These are phyloP conservation scores for Pelvicachromis taeniatus DNA, from an alignment of 2,113 vertebrate species.

Conservation along the genomic window DNA sequence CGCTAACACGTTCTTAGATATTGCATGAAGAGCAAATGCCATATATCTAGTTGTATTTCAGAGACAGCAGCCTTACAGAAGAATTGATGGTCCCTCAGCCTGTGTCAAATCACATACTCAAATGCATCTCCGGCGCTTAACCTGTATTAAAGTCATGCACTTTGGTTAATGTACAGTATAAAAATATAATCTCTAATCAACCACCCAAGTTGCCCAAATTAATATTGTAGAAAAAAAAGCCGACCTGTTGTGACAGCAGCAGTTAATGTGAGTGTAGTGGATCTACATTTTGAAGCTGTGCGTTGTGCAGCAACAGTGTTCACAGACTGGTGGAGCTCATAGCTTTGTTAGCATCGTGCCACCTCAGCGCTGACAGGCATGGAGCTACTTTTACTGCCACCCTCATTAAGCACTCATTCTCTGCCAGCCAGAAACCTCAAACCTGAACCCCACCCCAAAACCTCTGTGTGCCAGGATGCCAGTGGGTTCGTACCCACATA, in stretches of 20 bases:
- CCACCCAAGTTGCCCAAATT: background rate
- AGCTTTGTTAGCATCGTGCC: conserved; percentile 43
- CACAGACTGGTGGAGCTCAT: background rate
- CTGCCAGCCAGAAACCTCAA: conserved; percentile 47
- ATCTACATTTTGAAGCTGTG: background rate
- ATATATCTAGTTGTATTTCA: background rate
- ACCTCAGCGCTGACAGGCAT: conserved; percentile 62
- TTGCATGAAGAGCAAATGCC: background rate
- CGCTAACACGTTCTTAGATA: background rate
- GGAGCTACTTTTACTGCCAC: conserved; percentile 59
- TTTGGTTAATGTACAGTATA: background rate
- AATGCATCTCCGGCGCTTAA: background rate
- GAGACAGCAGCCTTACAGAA: background rate
- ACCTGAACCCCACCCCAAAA: conserved; percentile 25
- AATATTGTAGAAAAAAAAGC: background rate
- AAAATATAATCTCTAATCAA: background rate
- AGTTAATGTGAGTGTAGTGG: background rate
- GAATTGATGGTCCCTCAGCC: background rate
- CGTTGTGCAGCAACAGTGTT: background rate
- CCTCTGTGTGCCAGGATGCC: conserved; percentile 5
- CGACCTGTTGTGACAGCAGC: background rate
- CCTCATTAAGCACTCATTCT: conserved; percentile 37
- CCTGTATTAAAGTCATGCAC: background rate
- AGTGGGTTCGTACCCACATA: background rate
- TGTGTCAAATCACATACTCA: background rate